phyloP scores from a whole-genome alignment of 2,113 vertebrate species.

The Lasiurus cinereus region DNA sequence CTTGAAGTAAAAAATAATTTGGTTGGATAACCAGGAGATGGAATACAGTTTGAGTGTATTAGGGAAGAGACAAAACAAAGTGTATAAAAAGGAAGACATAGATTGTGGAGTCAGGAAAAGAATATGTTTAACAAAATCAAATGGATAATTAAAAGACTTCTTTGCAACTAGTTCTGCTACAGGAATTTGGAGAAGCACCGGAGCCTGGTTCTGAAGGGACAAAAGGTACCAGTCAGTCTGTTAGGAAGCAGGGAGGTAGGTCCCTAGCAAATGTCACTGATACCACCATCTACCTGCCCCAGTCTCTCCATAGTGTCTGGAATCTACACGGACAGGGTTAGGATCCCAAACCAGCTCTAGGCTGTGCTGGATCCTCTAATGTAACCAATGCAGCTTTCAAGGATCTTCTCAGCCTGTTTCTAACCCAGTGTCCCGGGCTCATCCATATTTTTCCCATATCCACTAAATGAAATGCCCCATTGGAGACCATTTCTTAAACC shows the following conservation, averaged over 20 bases:
- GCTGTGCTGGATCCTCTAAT: not conserved
- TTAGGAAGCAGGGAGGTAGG: not conserved
- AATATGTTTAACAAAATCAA: not conserved
- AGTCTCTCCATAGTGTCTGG: not conserved
- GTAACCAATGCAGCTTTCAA: not conserved
- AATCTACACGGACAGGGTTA: not conserved
- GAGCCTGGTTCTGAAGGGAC: not conserved
- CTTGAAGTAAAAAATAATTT: not conserved
- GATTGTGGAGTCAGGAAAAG: not conserved
- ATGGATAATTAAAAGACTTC: not conserved
- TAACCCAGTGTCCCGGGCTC: not conserved
- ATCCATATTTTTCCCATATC: not conserved
- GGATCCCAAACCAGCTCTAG: not conserved
- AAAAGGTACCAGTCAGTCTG: not conserved
- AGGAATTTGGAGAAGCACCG: not conserved
- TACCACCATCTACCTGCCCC: not conserved
- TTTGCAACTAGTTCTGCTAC: not conserved
- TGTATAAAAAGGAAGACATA: not conserved
- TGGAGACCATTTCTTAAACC: not conserved
- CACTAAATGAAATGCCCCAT: not conserved
- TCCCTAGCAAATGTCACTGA: not conserved
- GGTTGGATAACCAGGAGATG: not conserved
- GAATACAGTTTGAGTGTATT: not conserved
- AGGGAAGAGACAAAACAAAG: not conserved
- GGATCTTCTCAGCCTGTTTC: not conserved